Conservation (phyloP, 92 coral and sea anemone species). For the Phenganax subtilis region DNA sequence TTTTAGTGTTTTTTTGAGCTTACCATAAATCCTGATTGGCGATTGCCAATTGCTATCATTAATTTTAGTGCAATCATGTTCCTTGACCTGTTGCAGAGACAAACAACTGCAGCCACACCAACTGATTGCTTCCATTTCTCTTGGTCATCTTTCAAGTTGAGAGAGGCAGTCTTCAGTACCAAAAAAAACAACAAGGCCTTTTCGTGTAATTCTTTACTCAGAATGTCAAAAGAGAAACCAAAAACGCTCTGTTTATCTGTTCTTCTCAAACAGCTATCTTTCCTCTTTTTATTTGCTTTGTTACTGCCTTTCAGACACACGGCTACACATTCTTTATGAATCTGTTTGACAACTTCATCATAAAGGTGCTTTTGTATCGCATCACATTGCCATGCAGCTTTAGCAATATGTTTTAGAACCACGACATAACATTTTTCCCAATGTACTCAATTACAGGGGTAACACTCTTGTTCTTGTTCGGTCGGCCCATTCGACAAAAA, state of each 20-base stretch:
- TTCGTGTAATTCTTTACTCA: no score
- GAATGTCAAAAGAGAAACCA: no score
- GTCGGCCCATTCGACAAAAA: background rate
- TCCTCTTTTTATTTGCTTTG: background rate
- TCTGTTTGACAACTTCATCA: background rate
- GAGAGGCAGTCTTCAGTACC: no score
- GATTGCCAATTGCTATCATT: conserved; percentile 14
- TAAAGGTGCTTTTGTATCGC: background rate
- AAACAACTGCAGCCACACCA: conserved; percentile 10
- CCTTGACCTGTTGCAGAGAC: background rate
- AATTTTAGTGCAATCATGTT: background rate
- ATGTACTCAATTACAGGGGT: background rate
- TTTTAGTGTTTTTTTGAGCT: background rate
- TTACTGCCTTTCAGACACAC: background rate
- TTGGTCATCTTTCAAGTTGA: background rate
- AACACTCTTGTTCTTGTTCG: background rate
- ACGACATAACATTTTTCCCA: background rate
- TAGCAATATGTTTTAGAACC: background rate
- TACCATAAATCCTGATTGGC: conserved; percentile 22
- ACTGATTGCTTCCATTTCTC: conserved; percentile 14
- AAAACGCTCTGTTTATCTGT: no score
- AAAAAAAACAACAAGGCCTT: no score
- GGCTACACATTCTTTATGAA: background rate
- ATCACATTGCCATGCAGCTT: background rate
- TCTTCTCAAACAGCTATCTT: background rate